Evolutionary conservation across 2,113 vertebrate species (phyloP).

Genomic region (Etheostoma cragini): DNA sequence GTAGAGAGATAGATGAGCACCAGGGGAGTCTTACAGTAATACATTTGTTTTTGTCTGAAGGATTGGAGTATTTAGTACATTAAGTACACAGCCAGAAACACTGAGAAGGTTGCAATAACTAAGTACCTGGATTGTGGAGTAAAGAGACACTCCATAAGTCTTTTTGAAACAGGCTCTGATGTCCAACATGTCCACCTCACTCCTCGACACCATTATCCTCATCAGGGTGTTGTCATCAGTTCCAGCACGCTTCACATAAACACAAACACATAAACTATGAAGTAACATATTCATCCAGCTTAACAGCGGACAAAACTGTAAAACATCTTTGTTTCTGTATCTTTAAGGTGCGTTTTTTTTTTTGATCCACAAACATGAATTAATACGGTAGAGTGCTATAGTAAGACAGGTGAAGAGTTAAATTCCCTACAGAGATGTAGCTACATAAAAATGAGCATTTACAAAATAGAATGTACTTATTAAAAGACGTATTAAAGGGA

Average conservation of each 20-base stretch:
- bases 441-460: not conserved
- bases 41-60: not conserved
- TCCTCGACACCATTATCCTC: slow-evolving; percentile 93
- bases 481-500: not conserved
- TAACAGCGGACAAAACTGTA: not conserved
- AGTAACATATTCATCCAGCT: not conserved
- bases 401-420: not conserved
- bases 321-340: not conserved
- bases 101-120: too few relatives aligned
- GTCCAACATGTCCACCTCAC: slow-evolving; percentile 93
- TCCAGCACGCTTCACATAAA: slow-evolving; percentile 91
- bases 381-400: not conserved
- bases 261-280: not conserved
- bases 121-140: slow-evolving; percentile 90
- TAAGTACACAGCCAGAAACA: not conserved
- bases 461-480: not conserved
- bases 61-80: not conserved
- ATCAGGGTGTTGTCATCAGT: slow-evolving; percentile 94
- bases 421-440: not conserved
- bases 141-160: slow-evolving; percentile 89
- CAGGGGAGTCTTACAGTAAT: not conserved
- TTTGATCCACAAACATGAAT: not conserved
- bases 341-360: not conserved
- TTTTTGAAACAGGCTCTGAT: slow-evolving; percentile 87
- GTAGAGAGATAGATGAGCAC: slow-evolving; percentile 13